These are phyloP conservation scores for Corythaeola cristata DNA, from an alignment of 2,113 vertebrate genomes.

Conservation along the genomic window DNA sequence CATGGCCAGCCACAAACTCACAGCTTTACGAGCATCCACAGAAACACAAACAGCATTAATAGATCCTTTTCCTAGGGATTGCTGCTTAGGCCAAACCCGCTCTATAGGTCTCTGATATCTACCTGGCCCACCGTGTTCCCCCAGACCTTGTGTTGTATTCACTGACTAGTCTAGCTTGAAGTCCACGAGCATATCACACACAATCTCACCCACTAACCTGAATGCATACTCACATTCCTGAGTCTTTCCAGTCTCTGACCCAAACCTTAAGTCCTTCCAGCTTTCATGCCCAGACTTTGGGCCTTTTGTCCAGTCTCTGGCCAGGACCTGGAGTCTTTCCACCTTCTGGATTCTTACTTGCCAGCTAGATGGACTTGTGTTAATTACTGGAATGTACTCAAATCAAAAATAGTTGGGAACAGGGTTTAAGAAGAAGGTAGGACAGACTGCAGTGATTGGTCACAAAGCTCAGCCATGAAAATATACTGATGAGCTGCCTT, in stretches of 20 bases:
- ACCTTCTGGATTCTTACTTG: not conserved
- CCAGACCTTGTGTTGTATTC: not conserved
- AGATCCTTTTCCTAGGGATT: not conserved
- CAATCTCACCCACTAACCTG: not conserved
- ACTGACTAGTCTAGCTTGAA: not conserved
- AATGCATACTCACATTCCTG: not conserved
- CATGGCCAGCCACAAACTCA: not conserved
- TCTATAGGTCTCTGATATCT: not conserved
- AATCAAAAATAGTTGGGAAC: not conserved
- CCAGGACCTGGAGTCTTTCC: not conserved
- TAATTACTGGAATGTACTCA: not conserved
- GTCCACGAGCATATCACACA: no score
- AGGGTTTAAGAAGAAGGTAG: not conserved
- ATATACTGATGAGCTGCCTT: not conserved
- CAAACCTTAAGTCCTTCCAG: not conserved
- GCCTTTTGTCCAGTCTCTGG: not conserved
- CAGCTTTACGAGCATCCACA: not conserved
- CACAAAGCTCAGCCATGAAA: not conserved
- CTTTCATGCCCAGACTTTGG: not conserved
- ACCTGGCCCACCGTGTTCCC: not conserved
- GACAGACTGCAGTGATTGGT: not conserved
- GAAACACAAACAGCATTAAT: not conserved
- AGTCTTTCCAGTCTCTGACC: not conserved
- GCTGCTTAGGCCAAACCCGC: not conserved
- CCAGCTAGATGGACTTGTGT: not conserved